Base-by-base conservation (phyloP, 2,888 invertebrate genomes). In the Panzeria rudis region DNA sequence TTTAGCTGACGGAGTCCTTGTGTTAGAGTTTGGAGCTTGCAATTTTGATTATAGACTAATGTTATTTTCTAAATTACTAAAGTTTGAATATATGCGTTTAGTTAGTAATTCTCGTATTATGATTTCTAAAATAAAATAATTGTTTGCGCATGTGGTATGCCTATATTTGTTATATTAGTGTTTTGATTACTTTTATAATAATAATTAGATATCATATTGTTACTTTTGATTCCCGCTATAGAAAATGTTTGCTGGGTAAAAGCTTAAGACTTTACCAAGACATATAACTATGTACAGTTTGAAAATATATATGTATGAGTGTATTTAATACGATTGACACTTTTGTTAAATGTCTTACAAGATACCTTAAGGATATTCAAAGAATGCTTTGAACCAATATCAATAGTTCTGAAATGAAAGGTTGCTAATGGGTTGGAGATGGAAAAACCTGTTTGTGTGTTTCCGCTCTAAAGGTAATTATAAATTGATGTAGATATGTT, bases 271-370 rank as follows among this genome's bases (percentile, higher is more conserved):
- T 56, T 62, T 79, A 41, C 52, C 73, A 78, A 73, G 73, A 54
- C 62, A 71, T 56, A 64, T 79, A 64, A 15, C 35, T 41, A 35
- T 6, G 47, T 0, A 9, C 2, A 54, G 7, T 20, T 56, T 62
- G 9, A 8, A 32, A 9, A 20, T 35, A 15, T 17, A 17, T 11
- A 59, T 25, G 41, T 41, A 23, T 66, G n/a, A 1, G 29, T 73
- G 56, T 41, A 32, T 73, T 73, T 83, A 79, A 72, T 79, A 71
- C 85, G 62, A 79, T 79, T 85, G 85, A 85, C 85, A 85, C 85
- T 85, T 82, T 85, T 85, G 77, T 75, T 75, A 78, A 85, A 85
- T 82, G 75, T 82, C 85, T 82, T 85, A 25, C 41, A 75, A 85
- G 71, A 82, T 71, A 78, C 82, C 85, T 82, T 75, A 25, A 85